Conservation (phyloP, 2,888 invertebrate genomes). For the Thumatha senex region DNA sequence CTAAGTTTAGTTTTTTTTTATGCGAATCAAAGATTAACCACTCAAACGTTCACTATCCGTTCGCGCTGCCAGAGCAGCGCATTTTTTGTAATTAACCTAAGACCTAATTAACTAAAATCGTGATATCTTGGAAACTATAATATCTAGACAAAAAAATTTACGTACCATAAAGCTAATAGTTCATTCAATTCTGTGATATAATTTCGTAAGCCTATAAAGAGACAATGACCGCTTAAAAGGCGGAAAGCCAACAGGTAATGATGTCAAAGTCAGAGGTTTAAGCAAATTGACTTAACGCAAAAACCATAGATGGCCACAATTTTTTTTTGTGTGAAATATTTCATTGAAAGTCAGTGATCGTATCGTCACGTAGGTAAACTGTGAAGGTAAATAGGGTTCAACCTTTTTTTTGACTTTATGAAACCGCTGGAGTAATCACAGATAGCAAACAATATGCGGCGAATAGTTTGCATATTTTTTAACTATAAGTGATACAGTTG, state of each 20-base stretch:
- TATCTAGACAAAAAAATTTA: too few relatives aligned
- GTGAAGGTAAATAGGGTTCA: slow-evolving; percentile 35
- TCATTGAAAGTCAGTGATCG: slow-evolving; percentile 47
- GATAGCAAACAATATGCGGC: neutral
- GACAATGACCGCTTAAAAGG: slow-evolving; percentile 20
- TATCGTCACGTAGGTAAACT: slow-evolving; percentile 59
- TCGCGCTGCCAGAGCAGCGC: too few relatives aligned
- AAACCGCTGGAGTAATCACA: slow-evolving; percentile 4
- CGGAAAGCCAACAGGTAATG: slow-evolving; percentile 30
- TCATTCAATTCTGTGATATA: neutral
- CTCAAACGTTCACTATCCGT: too few relatives aligned
- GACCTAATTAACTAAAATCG: too few relatives aligned
- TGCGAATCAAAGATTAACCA: too few relatives aligned
- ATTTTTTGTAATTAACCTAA: too few relatives aligned
- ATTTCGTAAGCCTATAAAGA: slow-evolving; percentile 22
- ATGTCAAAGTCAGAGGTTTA: slow-evolving; percentile 46
- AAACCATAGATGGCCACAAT: slow-evolving; percentile 40
- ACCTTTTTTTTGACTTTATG: slow-evolving; percentile 8
- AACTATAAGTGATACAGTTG: neutral
- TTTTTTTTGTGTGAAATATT: slow-evolving; percentile 28
- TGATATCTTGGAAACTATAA: too few relatives aligned
- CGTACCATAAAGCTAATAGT: neutral
- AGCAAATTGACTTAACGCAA: slow-evolving; percentile 35
- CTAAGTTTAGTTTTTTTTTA: too few relatives aligned
- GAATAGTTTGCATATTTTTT: neutral